Evolutionary conservation across 35 echinoderm and acorn worm species (phyloP).

Genomic region (Patiria miniata): DNA sequence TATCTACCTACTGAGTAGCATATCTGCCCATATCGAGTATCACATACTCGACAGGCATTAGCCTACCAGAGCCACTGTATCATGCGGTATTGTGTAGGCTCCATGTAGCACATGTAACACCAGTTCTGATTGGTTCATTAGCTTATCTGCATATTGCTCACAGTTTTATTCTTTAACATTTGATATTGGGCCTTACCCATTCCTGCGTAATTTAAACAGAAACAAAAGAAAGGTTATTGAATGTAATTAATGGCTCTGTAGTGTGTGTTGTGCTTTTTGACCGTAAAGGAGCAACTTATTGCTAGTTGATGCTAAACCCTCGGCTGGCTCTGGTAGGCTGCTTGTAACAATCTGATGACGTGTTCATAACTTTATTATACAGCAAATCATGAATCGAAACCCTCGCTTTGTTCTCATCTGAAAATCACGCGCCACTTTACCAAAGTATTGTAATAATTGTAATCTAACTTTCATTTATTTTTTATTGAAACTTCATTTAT

Average conservation of each 20-base stretch:
- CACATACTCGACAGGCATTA: not conserved
- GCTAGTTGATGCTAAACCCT: not conserved
- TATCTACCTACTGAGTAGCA: not conserved
- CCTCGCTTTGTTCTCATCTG: not conserved
- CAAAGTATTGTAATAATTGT: slow-evolving; percentile 34
- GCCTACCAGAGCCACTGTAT: slow-evolving; percentile 28
- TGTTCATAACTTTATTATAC: not conserved
- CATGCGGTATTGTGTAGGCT: slow-evolving; percentile 27
- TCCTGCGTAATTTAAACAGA: too few species aligned
- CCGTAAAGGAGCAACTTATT: not conserved
- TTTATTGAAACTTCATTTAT: slow-evolving; percentile 7
- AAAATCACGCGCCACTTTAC: slow-evolving; percentile 5
- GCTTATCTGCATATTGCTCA: not conserved
- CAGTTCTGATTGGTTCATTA: slow-evolving; percentile 3
- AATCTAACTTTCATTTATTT: slow-evolving; percentile 35
- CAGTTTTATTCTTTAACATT: not conserved
- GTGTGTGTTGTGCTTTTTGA: slow-evolving; percentile 15
- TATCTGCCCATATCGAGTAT: not conserved
- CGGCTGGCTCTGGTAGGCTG: slow-evolving; percentile 10
- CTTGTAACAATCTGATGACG: not conserved
- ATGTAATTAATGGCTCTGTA: slow-evolving; percentile 16
- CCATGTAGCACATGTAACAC: slow-evolving; percentile 20
- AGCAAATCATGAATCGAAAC: not conserved
- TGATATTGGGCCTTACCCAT: too few species aligned
- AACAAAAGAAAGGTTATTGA: not conserved